Percentiles rank a stretch among this genome's conserved stretches.
Evolutionary conservation across 2,888 invertebrate genomes (phyloP).

Genomic region (Graphium colonna): DNA sequence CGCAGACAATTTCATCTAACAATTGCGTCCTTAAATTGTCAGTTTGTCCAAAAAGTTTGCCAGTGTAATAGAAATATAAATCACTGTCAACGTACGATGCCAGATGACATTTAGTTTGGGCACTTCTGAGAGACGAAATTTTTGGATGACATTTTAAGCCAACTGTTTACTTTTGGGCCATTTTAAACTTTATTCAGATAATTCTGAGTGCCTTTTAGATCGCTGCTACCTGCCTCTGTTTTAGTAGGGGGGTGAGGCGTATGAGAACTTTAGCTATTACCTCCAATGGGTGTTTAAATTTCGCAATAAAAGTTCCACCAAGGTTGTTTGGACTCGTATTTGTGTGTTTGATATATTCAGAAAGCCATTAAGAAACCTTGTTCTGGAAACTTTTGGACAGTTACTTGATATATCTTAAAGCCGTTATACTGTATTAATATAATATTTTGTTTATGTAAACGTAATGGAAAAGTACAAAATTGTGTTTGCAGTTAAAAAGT

Average conservation of each 20-base stretch:
- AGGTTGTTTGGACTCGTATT: slow-evolving; percentile 37
- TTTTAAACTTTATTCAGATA: slow-evolving; percentile 13
- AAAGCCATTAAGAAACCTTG: slow-evolving; percentile 44
- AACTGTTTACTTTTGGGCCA: slow-evolving; percentile 1
- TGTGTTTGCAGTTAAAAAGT: too few relatives aligned
- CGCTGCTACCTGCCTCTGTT: neutral
- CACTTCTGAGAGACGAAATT: slow-evolving; percentile 3
- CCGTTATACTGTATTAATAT: slow-evolving; percentile 41
- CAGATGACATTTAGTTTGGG: slow-evolving; percentile 7
- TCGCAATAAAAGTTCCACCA: slow-evolving; percentile 55
- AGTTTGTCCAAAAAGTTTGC: neutral
- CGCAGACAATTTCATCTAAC: slow-evolving; percentile 25
- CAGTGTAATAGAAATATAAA: slow-evolving; percentile 7
- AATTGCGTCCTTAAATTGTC: slow-evolving; percentile 9
- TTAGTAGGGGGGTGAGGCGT: slow-evolving; percentile 8
- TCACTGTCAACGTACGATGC: slow-evolving; percentile 11
- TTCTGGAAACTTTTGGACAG: slow-evolving; percentile 33
- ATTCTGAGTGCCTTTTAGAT: slow-evolving; percentile 3
- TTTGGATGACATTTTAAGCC: slow-evolving; percentile 1
- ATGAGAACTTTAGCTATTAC: slow-evolving; percentile 58
- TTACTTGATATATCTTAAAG: slow-evolving; percentile 6
- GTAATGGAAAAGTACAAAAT: too few relatives aligned
- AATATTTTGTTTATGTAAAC: slow-evolving; percentile 40
- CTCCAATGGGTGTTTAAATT: slow-evolving; percentile 61
- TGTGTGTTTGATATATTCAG: slow-evolving; percentile 59